These are phyloP conservation scores for Drosophila ezoana DNA, from an alignment of 2,888 invertebrate species.

Conservation along the genomic window DNA sequence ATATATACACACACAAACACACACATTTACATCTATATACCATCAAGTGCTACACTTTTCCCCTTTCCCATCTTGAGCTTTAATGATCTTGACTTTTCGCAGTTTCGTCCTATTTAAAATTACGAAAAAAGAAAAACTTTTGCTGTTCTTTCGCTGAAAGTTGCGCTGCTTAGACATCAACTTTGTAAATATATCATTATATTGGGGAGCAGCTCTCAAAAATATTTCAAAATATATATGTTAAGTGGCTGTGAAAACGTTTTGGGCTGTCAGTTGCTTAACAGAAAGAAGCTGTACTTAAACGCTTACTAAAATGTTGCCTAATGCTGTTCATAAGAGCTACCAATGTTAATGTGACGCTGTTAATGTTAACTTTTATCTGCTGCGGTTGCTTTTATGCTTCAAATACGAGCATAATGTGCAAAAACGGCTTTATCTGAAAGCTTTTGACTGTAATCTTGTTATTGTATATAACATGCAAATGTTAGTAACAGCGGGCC, in stretches of 20 bases:
- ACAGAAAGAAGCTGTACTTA: background rate
- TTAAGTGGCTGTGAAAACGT: background rate
- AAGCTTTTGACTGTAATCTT: background rate
- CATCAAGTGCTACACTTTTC: constrained; percentile 4
- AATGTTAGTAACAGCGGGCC: background rate
- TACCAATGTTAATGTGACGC: constrained; percentile 3
- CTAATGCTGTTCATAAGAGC: background rate
- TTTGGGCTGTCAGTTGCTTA: background rate
- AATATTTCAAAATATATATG: background rate
- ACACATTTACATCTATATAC: constrained; percentile 1
- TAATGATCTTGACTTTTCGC: constrained; percentile 1
- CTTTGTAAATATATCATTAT: constrained; percentile 10
- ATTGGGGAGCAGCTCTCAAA: background rate
- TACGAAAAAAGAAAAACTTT: background rate
- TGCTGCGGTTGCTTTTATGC: background rate
- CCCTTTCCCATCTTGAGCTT: constrained; percentile 13
- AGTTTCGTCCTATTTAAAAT: background rate
- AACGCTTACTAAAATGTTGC: background rate
- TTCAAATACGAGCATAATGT: background rate
- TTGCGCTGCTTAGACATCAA: constrained; percentile 23
- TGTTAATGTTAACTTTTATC: constrained; percentile 7
- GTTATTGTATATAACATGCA: background rate
- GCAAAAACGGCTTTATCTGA: background rate
- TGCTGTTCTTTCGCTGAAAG: constrained; percentile 1
- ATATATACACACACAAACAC: background rate